phyloP scores from a whole-genome alignment of 2,888 invertebrate genomes.

The Drosophila emarginata region DNA sequence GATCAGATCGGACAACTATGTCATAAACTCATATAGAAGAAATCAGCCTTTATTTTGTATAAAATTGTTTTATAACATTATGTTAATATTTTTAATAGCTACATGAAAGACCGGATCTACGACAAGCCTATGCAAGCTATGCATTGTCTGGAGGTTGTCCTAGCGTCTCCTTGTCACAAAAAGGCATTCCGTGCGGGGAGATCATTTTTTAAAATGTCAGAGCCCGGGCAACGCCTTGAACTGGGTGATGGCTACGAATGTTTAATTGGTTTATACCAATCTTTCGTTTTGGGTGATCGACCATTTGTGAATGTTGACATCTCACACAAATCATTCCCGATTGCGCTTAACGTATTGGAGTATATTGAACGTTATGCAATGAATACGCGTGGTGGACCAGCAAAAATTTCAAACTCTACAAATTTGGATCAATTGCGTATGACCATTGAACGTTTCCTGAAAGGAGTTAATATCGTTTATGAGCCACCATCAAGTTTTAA shows the following conservation, averaged over 20 bases:
- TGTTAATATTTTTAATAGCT: slow-evolving; percentile 53
- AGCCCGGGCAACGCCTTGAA: slow-evolving; percentile 61
- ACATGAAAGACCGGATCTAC: slow-evolving; percentile 72
- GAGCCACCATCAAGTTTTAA: slow-evolving; percentile 70
- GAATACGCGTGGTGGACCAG: not conserved
- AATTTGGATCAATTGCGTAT: slow-evolving; percentile 7
- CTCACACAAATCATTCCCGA: slow-evolving; percentile 91
- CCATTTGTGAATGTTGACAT: slow-evolving; percentile 96
- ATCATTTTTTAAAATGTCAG: slow-evolving; percentile 88
- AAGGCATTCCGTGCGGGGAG: slow-evolving; percentile 82
- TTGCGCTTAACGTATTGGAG: slow-evolving; percentile 83
- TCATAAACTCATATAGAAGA: too few relatives aligned
- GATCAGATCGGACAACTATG: too few relatives aligned
- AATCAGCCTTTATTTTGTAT: too few relatives aligned
- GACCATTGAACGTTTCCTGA: slow-evolving; percentile 52
- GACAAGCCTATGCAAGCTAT: slow-evolving; percentile 82
- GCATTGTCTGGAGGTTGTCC: slow-evolving; percentile 87
- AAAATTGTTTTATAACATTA: not conserved
- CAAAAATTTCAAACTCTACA: slow-evolving; percentile 16
- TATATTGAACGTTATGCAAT: slow-evolving; percentile 79
- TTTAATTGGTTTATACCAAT: slow-evolving; percentile 97
- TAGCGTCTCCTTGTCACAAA: slow-evolving; percentile 83
- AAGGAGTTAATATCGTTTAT: slow-evolving; percentile 73
- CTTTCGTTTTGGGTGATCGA: slow-evolving; percentile 93
- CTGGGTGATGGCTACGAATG: slow-evolving; percentile 93